phyloP scores from a whole-genome alignment of 2,888 invertebrate species.

The Polietes domitor region DNA sequence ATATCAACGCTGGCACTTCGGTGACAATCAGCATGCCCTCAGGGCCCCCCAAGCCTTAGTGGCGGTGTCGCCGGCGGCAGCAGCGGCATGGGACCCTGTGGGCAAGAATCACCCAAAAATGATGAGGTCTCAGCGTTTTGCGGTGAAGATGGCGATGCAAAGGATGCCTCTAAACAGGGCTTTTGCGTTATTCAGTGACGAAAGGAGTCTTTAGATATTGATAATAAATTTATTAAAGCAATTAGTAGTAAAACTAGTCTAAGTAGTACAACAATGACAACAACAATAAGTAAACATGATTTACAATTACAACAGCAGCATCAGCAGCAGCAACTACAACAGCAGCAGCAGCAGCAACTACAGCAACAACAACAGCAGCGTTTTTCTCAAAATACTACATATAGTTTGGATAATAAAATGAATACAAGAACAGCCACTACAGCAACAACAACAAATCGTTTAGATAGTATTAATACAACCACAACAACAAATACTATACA shows the following conservation, averaged over 20 bases:
- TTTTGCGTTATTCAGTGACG: slow-evolving; percentile 90
- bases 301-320: slow-evolving; percentile 75
- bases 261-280: slow-evolving; percentile 81
- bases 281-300: slow-evolving; percentile 81
- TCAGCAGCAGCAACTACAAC: slow-evolving; percentile 72
- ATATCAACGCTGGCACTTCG: slow-evolving; percentile 94
- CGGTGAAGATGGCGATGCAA: slow-evolving; percentile 82
- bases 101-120: slow-evolving; percentile 85
- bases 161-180: slow-evolving; percentile 86
- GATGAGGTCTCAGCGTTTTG: slow-evolving; percentile 82
- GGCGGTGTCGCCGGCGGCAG: slow-evolving; percentile 72
- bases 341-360: slow-evolving; percentile 69
- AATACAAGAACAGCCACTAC: slow-evolving; percentile 57
- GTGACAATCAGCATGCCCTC: slow-evolving; percentile 91
- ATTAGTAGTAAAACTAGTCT: slow-evolving; percentile 81
- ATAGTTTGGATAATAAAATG: slow-evolving; percentile 65
- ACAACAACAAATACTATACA: slow-evolving; percentile 72
- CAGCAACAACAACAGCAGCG: slow-evolving; percentile 64
- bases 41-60: slow-evolving; percentile 81
- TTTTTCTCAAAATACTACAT: slow-evolving; percentile 64
- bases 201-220: slow-evolving; percentile 83
- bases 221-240: slow-evolving; percentile 82
- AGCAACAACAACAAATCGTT: slow-evolving; percentile 69
- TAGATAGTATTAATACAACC: slow-evolving; percentile 77
- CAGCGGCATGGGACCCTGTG: slow-evolving; percentile 81